phyloP scores from a whole-genome alignment of 2,113 vertebrate species.

The Dendropsophus ebraccatus region DNA sequence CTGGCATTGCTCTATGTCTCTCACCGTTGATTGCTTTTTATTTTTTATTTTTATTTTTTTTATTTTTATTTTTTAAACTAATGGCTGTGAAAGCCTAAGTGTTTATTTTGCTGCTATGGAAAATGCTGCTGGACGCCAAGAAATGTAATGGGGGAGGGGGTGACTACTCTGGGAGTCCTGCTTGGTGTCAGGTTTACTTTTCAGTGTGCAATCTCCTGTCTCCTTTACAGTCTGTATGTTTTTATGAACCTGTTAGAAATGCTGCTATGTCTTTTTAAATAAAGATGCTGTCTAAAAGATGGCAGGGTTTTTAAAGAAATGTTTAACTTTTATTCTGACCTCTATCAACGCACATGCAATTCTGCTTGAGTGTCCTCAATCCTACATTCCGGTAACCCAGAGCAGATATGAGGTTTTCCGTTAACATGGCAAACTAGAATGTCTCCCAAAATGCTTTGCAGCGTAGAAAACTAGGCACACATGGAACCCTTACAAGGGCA shows the following conservation, averaged over 20 bases:
- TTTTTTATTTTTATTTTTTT: not conserved
- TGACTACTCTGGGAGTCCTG: not conserved
- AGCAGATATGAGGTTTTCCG: too few species aligned
- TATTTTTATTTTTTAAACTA: not conserved
- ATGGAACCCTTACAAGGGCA: too few species aligned
- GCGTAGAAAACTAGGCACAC: too few species aligned
- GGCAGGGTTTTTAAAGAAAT: conserved; percentile 60
- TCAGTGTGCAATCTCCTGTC: conserved; percentile 33
- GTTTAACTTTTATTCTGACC: not conserved
- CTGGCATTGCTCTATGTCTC: not conserved
- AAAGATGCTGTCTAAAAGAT: conserved; percentile 78
- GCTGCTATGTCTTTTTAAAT: conserved; percentile 91
- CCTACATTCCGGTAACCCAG: too few species aligned
- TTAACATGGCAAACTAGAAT: too few species aligned
- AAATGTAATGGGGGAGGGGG: not conserved
- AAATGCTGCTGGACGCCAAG: conserved; percentile 77
- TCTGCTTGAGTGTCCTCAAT: too few species aligned
- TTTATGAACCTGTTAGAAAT: conserved; percentile 66
- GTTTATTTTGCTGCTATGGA: conserved; percentile 88
- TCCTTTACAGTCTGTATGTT: conserved; percentile 68
- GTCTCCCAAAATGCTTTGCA: too few species aligned
- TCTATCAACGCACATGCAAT: too few species aligned
- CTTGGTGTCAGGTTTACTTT: conserved; percentile 19
- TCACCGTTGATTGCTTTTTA: not conserved
- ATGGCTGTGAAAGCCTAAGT: not conserved